These are phyloP conservation scores for Siniperca undulata DNA, from an alignment of 2,797 vertebrate genomes.

Conservation along the genomic window DNA sequence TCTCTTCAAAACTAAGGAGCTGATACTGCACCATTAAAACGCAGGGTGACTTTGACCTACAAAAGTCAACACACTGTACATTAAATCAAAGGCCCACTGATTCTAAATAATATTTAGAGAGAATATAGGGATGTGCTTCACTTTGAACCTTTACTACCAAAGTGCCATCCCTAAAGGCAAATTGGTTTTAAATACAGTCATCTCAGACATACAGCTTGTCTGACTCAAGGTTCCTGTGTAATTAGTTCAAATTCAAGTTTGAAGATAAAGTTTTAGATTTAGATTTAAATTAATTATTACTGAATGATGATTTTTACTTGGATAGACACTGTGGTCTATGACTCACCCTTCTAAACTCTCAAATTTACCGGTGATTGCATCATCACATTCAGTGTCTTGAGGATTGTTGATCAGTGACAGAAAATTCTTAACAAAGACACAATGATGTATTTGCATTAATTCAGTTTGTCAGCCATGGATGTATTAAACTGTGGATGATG, in stretches of 20 bases:
- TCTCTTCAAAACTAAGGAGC: background rate
- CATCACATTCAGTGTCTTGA: background rate
- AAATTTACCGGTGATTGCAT: background rate
- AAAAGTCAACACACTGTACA: background rate
- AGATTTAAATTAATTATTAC: background rate
- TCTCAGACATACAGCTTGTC: background rate
- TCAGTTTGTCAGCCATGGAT: background rate
- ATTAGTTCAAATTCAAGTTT: background rate
- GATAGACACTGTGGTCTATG: background rate
- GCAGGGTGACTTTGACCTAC: background rate
- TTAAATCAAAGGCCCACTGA: background rate
- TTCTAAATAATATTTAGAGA: slow-evolving; percentile 2
- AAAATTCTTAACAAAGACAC: background rate
- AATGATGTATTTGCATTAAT: background rate
- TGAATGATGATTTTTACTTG: background rate
- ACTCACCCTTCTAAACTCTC: background rate
- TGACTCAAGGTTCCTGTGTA: background rate
- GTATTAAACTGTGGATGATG: background rate
- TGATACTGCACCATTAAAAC: background rate
- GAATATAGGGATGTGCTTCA: background rate
- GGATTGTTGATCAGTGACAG: background rate
- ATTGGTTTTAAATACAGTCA: background rate
- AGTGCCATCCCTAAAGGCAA: background rate
- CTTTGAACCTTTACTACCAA: background rate
- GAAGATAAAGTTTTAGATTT: slow-evolving; percentile 5